Conservation (phyloP, 2,113 vertebrate species). For the Eudyptes chrysolophus region DNA sequence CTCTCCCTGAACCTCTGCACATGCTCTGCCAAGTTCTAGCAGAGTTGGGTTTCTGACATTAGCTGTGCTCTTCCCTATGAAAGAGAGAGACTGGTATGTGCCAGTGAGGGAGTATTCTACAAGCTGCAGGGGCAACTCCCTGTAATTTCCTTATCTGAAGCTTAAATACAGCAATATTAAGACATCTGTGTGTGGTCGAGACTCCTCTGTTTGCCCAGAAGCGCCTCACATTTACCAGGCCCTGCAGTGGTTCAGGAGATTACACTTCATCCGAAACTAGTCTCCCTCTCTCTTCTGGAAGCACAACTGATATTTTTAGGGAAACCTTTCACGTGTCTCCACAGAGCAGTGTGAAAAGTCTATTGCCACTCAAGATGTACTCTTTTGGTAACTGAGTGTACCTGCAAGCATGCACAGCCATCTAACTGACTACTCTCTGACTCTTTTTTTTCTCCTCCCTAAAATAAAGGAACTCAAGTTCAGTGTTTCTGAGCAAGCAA, state of each 20-base stretch:
- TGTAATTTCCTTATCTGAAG: neutral
- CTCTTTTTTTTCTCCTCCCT: no score
- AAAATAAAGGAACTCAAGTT: neutral
- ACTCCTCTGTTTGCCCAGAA: neutral
- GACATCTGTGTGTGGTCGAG: neutral
- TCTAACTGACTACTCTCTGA: neutral
- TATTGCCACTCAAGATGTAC: neutral
- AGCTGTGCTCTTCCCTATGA: neutral
- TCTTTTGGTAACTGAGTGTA: neutral
- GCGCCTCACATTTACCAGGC: fast-evolving
- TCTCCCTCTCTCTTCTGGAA: neutral
- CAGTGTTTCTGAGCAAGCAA: neutral
- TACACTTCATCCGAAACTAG: neutral
- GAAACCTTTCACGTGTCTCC: neutral
- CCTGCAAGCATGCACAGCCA: neutral
- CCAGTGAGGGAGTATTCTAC: neutral
- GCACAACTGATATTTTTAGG: neutral
- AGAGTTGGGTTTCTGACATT: neutral
- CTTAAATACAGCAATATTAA: neutral
- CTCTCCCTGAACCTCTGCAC: neutral
- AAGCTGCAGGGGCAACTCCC: neutral
- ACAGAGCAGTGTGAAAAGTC: neutral
- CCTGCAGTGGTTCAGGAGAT: fast-evolving
- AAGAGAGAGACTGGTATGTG: neutral
- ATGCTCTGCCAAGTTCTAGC: neutral